Conservation (phyloP, 2,888 invertebrate species). For the Pseudanteris insignis region DNA sequence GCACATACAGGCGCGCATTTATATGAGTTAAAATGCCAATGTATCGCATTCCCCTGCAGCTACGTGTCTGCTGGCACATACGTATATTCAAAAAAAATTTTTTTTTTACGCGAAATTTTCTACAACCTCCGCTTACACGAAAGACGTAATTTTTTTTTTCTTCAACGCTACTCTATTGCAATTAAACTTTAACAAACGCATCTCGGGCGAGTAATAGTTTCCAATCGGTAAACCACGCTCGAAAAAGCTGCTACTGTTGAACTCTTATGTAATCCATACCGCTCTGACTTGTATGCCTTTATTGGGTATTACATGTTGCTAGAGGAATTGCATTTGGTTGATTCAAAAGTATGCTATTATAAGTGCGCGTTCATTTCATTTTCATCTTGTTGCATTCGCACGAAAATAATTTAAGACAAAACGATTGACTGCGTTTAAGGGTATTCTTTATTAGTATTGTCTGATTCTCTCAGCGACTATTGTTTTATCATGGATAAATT, state of each 20-base stretch:
- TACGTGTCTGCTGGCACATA: conserved; percentile 21
- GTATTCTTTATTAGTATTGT: no score
- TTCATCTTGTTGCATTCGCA: conserved; percentile 11
- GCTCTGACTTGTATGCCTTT: conserved; percentile 26
- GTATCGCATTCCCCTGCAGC: conserved; percentile 28
- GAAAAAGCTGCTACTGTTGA: conserved; percentile 23
- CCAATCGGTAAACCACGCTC: conserved; percentile 29
- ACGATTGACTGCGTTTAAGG: no score
- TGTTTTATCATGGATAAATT: no score
- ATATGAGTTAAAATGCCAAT: conserved; percentile 28
- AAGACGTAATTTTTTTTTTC: no score
- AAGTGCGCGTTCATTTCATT: conserved; percentile 5
- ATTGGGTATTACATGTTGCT: conserved; percentile 16
- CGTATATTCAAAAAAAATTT: no score
- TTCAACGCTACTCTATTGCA: conserved; percentile 7
- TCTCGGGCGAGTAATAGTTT: conserved; percentile 29
- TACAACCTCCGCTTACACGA: no score
- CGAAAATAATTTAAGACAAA: no score
- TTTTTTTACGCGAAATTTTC: no score
- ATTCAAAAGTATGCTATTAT: conserved; percentile 20
- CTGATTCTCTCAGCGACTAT: no score
- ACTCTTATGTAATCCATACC: conserved; percentile 33
- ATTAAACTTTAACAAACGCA: conserved; percentile 32
- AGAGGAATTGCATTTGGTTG: conserved; percentile 14
- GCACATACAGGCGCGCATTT: conserved; percentile 16